Conservation (phyloP, 2,113 vertebrate species). For the Prolemur simus region DNA sequence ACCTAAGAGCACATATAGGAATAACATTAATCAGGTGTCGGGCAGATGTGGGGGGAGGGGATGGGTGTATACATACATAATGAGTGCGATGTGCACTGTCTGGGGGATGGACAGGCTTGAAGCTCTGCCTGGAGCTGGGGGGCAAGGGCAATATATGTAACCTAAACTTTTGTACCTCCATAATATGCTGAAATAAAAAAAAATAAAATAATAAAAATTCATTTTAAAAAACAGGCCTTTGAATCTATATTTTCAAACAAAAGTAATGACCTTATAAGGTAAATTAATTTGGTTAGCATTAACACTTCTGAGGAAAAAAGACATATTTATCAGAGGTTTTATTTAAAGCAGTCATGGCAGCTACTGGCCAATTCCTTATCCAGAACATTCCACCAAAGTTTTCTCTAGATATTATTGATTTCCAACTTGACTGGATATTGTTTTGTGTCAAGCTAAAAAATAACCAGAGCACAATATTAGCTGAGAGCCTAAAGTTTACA, state of each 20-base stretch:
- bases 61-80: too few species aligned
- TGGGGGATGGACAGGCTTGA: too few species aligned
- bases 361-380: background rate
- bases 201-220: background rate
- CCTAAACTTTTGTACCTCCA: too few species aligned
- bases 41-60: too few species aligned
- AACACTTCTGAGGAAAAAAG: background rate
- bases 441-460: constrained; percentile 8
- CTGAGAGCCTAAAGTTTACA: background rate
- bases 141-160: too few species aligned
- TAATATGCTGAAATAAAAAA: too few species aligned
- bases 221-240: background rate
- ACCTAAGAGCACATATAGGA: too few species aligned
- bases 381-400: background rate
- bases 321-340: background rate
- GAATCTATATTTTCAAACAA: background rate
- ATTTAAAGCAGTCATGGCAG: background rate
- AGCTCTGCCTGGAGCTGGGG: too few species aligned
- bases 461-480: background rate
- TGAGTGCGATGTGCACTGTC: too few species aligned
- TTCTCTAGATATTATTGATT: background rate
- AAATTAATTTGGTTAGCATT: background rate
- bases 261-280: background rate
- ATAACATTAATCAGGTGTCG: too few species aligned
- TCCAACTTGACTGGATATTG: background rate